Evolutionary conservation across 2,797 vertebrate species (phyloP), one percentile per base, ranked within the genome.

Genomic region (Agapornis canus): DNA sequence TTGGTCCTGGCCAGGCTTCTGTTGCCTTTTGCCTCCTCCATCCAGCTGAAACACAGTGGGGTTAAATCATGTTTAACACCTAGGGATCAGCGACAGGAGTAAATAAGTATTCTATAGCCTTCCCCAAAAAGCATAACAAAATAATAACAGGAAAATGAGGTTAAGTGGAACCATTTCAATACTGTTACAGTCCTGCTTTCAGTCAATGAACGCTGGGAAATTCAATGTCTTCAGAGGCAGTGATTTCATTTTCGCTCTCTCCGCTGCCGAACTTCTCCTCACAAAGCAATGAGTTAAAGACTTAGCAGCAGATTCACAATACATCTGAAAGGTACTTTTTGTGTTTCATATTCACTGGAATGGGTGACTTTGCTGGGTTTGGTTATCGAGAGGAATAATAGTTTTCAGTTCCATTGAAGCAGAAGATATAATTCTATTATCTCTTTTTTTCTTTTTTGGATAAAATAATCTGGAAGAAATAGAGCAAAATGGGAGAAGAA

Each of bases 341-440:
- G n/a, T 95, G 64, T 94, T 94, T 95, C 92, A 94, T 91, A 86
- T 91, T 93, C 78, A 66, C 94, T 22, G 71, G 70, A 96, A 93
- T 89, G 78, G 68, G 78, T 88, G 70, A 84, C 84, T 94, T 84
- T 94, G 59, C 68, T 90, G 85, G 85, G 78, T 65, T 89, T 82
- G 83, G 76, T 89, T 91, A 92, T 95, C 6, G 0, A 84, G 78
- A 89, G 77, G 87, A 94, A 85, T 95, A 95, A 94, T 92, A 90
- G 86, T 88, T 96, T 95, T 83, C 81, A 39, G 65, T 96, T 90
- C 93, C 93, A 96, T 94, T 94, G 96, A 96, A 94, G 94, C 89
- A 79, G 86, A 95, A 82, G 75, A 82, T 92, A 75, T 88, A 92
- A 89, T 92, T 95, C 83, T 78, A 91, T 95, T 95, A 90, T 91